Conservation (phyloP, 2,113 vertebrate species). For the Ranitomeya variabilis region DNA sequence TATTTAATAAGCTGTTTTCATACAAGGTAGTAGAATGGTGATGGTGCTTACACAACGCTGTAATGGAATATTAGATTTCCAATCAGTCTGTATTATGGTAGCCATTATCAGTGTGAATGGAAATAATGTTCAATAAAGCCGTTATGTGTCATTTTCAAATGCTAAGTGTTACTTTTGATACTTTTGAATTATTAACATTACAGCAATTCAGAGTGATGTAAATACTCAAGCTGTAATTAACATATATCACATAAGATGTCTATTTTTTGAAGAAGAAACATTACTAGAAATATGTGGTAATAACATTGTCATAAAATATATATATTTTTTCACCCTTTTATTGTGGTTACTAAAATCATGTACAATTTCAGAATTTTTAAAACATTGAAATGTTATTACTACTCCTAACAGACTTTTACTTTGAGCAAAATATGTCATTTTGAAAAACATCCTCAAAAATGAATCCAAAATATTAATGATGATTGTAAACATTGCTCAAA, state of each 20-base stretch:
- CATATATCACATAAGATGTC: background rate
- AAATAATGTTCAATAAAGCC: constrained; percentile 20
- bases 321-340: too few relatives aligned
- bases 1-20: background rate
- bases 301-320: too few relatives aligned
- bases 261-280: too few relatives aligned
- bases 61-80: background rate
- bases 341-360: too few relatives aligned
- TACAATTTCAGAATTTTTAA: too few relatives aligned
- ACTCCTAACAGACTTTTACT: too few relatives aligned
- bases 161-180: background rate
- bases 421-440: too few relatives aligned
- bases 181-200: background rate
- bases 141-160: background rate
- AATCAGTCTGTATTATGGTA: background rate
- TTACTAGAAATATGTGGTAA: too few relatives aligned
- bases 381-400: too few relatives aligned
- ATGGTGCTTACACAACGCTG: background rate
- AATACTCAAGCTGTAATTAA: background rate
- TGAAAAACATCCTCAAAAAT: too few relatives aligned
- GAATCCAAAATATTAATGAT: too few relatives aligned
- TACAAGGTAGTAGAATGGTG: background rate
- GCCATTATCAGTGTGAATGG: background rate
- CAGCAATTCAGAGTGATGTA: background rate
- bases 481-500: too few relatives aligned